Conservation (phyloP, 2,797 vertebrate genomes). For the Brotula barbata region DNA sequence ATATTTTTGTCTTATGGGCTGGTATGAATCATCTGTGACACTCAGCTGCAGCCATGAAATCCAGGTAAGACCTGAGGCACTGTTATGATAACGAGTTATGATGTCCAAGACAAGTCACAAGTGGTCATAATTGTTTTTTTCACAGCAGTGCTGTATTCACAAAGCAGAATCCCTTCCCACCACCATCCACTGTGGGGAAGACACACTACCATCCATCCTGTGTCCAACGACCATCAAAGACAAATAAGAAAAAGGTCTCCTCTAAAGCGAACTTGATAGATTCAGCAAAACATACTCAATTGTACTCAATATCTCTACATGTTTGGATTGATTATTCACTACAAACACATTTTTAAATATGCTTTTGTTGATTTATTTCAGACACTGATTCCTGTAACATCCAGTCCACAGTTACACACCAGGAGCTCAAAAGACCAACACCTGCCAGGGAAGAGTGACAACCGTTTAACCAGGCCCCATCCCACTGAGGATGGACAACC, state of each 20-base stretch:
- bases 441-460: constrained; percentile 30
- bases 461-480: constrained; percentile 11
- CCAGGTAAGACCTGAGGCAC: constrained; percentile 67
- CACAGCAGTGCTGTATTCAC: constrained; percentile 68
- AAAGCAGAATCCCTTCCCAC: constrained; percentile 69
- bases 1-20: not conserved
- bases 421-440: constrained; percentile 34
- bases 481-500: constrained; percentile 46
- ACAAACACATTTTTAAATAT: not conserved
- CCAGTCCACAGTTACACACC: constrained; percentile 20
- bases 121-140: constrained; percentile 21
- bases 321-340: not conserved
- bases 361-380: constrained; percentile 38
- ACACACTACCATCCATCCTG: constrained; percentile 64
- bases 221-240: constrained; percentile 58
- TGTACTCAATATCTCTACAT: not conserved
- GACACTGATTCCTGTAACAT: constrained; percentile 69
- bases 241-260: constrained; percentile 68
- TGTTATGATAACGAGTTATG: not conserved
- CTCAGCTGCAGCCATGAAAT: constrained; percentile 63
- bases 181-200: constrained; percentile 48
- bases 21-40: constrained; percentile 1
- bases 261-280: not conserved
- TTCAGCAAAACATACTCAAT: not conserved
- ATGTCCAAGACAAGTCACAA: not conserved